A percentile compares a stretch with the other conserved stretches of the same genome.
phyloP scores from a whole-genome alignment of 2,888 invertebrate genomes.

The Drosophila testacea region DNA sequence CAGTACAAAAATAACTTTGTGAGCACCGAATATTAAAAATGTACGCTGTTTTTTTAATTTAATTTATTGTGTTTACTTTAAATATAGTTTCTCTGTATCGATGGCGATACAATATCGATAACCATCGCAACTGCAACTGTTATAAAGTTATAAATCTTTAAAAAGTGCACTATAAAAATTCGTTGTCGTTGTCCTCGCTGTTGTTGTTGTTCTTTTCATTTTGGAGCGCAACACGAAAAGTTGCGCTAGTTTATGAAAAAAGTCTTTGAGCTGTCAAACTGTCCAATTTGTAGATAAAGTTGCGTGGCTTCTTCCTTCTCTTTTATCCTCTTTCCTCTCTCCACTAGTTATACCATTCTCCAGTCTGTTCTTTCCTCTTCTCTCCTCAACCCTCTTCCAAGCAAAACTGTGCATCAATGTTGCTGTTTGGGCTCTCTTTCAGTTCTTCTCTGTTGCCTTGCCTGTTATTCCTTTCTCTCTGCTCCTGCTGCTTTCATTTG shows the following conservation, averaged over 20 bases:
- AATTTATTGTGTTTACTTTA: too few species aligned
- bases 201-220: constrained; percentile 37
- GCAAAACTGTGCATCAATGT: constrained; percentile 11
- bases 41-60: too few species aligned
- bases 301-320: constrained; percentile 29
- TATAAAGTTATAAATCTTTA: constrained; percentile 51
- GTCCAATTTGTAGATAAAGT: constrained; percentile 77
- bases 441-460: constrained; percentile 21
- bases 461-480: neutral
- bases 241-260: constrained; percentile 72
- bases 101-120: too few species aligned
- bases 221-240: constrained; percentile 52
- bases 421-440: constrained; percentile 28
- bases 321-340: neutral
- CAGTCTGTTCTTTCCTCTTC: neutral
- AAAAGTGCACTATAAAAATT: constrained; percentile 45
- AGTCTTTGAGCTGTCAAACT: constrained; percentile 75
- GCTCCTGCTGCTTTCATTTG: constrained; percentile 10
- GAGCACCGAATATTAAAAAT: too few species aligned
- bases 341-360: neutral
- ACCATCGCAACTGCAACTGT: neutral
- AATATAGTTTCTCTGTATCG: too few species aligned
- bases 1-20: too few species aligned
- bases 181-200: constrained; percentile 14
- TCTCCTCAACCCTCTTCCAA: neutral